These are phyloP conservation scores for Rostratula benghalensis DNA, from an alignment of 2,113 vertebrate genomes.

Conservation along the genomic window DNA sequence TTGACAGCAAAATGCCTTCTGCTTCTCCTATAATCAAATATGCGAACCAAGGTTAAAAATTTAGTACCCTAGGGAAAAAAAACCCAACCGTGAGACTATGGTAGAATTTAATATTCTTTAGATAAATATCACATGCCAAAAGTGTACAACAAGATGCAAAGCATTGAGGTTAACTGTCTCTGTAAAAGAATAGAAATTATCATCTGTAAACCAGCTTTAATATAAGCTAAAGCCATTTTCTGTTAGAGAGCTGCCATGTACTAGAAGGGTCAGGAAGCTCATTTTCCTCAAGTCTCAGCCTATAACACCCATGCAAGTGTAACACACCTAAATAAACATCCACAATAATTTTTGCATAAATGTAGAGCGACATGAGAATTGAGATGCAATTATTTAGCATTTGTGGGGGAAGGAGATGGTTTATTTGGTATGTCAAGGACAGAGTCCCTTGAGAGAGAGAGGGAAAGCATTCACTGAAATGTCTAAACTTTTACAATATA, in stretches of 20 bases:
- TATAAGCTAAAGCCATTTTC: background rate
- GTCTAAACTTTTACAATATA: background rate
- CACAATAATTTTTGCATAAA: slow-evolving; percentile 59
- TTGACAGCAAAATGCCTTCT: background rate
- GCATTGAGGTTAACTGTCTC: background rate
- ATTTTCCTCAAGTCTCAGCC: slow-evolving; percentile 44
- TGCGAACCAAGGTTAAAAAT: background rate
- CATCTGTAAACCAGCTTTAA: background rate
- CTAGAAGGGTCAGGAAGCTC: slow-evolving; percentile 63
- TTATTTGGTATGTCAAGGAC: slow-evolving; percentile 62
- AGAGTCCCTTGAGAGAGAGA: slow-evolving; percentile 41
- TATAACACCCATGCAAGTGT: background rate
- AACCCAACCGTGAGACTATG: background rate
- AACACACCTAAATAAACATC: slow-evolving; percentile 28
- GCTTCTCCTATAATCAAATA: background rate
- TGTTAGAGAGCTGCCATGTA: background rate
- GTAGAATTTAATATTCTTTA: background rate
- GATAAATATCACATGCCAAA: background rate
- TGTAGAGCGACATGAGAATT: slow-evolving; percentile 47
- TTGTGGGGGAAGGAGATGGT: slow-evolving; percentile 39
- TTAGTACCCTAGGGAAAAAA: background rate
- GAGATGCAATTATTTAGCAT: slow-evolving; percentile 64
- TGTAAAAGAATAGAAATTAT: background rate
- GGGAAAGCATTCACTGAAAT: background rate
- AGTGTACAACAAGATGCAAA: background rate